These are phyloP conservation scores for Lasioglossum villosulum DNA, from an alignment of 2,888 invertebrate genomes.

Conservation along the genomic window DNA sequence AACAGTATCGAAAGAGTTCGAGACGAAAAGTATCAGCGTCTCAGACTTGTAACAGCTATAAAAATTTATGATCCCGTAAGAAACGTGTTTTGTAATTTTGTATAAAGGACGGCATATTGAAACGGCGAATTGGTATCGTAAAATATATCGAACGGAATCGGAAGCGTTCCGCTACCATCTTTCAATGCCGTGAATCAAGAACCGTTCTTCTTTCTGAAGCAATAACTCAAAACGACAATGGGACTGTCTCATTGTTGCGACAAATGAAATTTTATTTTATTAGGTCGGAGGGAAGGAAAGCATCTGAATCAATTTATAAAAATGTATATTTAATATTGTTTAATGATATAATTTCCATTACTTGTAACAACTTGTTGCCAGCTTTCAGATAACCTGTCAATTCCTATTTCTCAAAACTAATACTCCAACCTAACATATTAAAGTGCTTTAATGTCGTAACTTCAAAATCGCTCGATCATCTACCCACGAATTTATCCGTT, in stretches of 20 bases:
- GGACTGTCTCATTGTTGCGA: not conserved
- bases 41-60: not conserved
- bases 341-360: no score
- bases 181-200: not conserved
- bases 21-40: not conserved
- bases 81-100: not conserved
- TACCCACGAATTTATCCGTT: not conserved
- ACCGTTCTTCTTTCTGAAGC: not conserved
- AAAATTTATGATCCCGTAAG: not conserved
- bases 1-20: not conserved
- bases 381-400: no score
- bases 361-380: no score
- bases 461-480: not conserved
- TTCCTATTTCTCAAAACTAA: no score
- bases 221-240: not conserved
- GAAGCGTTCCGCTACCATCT: not conserved
- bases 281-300: no score
- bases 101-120: not conserved
- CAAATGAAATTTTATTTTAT: not conserved
- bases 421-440: no score
- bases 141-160: not conserved
- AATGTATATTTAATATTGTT: no score
- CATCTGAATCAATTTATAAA: no score
- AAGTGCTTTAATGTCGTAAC: no score
- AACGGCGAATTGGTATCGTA: not conserved